These are phyloP conservation scores for Staurois parvus DNA, from an alignment of 2,797 vertebrate species.

Conservation along the genomic window DNA sequence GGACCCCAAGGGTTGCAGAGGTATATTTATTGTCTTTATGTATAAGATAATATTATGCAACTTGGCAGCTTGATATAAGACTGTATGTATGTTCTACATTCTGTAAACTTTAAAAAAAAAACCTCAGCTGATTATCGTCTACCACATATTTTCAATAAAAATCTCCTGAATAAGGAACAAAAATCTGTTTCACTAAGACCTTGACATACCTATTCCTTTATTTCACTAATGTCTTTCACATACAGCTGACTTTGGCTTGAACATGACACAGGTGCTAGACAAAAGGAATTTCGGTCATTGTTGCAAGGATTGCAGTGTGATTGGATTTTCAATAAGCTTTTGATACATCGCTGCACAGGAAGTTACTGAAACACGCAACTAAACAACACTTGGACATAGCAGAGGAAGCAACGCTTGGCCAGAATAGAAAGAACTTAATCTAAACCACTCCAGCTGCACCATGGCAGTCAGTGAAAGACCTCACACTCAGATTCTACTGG, in stretches of 20 bases:
- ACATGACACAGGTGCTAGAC: not conserved
- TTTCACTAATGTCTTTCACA: not conserved
- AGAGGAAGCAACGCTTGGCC: not conserved
- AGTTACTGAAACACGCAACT: not conserved
- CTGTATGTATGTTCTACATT: too few species aligned
- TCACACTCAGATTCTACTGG: too few species aligned
- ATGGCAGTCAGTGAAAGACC: not conserved
- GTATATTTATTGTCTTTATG: too few species aligned
- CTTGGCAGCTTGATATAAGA: too few species aligned
- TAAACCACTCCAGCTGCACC: not conserved
- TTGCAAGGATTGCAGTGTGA: not conserved
- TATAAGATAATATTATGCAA: too few species aligned
- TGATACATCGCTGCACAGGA: not conserved
- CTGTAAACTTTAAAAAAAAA: too few species aligned
- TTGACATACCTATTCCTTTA: not conserved
- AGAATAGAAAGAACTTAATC: not conserved
- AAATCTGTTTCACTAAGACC: not conserved
- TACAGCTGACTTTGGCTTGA: not conserved
- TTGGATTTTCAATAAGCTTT: slow-evolving; percentile 6
- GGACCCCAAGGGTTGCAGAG: too few species aligned
- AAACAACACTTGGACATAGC: not conserved
- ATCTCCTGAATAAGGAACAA: too few species aligned
- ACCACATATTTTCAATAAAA: too few species aligned
- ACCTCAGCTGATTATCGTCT: too few species aligned
- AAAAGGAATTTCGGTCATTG: not conserved